Percentiles rank a stretch among this genome's conserved stretches.
These are phyloP conservation scores for Sterrhoptilus dennistouni DNA, from an alignment of 2,113 vertebrate genomes.

Conservation along the genomic window DNA sequence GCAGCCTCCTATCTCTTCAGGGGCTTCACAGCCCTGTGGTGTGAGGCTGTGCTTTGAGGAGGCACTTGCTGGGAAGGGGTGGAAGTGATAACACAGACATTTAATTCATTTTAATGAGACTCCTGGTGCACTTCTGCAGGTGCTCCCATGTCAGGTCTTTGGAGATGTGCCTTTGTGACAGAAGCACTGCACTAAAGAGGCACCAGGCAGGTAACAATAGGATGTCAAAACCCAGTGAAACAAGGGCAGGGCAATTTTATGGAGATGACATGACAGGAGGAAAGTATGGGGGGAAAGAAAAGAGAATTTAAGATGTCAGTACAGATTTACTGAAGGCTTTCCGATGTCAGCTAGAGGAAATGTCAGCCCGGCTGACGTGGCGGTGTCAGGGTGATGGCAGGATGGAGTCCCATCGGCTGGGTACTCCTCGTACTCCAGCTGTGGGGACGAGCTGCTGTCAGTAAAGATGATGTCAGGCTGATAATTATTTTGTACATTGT, in stretches of 20 bases:
- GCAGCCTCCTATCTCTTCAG: not conserved
- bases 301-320: slow-evolving; percentile 60
- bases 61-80: not conserved
- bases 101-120: slow-evolving; percentile 53
- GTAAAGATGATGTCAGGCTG: slow-evolving; percentile 21
- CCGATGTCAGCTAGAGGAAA: slow-evolving; percentile 30
- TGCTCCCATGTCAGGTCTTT: not conserved
- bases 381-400: slow-evolving; percentile 56
- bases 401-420: not conserved
- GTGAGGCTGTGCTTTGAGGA: not conserved
- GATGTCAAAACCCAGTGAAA: slow-evolving; percentile 61
- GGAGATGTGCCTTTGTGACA: slow-evolving; percentile 50
- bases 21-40: fast-evolving
- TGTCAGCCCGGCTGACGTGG: slow-evolving; percentile 12
- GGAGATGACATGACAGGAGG: slow-evolving; percentile 57
- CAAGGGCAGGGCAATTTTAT: slow-evolving; percentile 66
- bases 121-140: not conserved
- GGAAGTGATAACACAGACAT: not conserved
- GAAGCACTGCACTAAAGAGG: not conserved
- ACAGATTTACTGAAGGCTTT: slow-evolving; percentile 60
- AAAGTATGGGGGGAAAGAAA: not conserved
- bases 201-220: slow-evolving; percentile 2
- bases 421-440: not conserved
- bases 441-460: slow-evolving; percentile 2
- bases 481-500: slow-evolving; percentile 38